A percentile compares a stretch with the other conserved stretches of the same genome.
These are phyloP conservation scores for Eutrigla gurnardus DNA, from an alignment of 2,797 vertebrate genomes.

Conservation along the genomic window DNA sequence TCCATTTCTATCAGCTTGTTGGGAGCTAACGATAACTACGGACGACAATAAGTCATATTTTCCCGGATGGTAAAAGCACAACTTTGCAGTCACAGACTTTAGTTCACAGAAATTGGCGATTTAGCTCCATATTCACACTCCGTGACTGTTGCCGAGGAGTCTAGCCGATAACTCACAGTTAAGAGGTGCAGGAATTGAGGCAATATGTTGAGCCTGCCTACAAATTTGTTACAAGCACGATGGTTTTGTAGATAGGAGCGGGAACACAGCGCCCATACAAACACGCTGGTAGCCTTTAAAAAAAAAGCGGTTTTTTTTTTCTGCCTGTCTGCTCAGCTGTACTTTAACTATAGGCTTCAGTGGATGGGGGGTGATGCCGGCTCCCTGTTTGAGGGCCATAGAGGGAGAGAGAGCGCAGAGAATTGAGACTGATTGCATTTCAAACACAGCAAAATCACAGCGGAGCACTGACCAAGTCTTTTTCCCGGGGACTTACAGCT, in stretches of 20 bases:
- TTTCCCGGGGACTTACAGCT: conserved; percentile 21
- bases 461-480: conserved; percentile 46
- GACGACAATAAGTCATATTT: conserved; percentile 2
- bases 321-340: conserved; percentile 13
- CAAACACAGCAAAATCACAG: conserved; percentile 60
- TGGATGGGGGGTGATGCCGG: conserved; percentile 9
- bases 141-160: not conserved
- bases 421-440: conserved; percentile 71
- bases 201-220: not conserved
- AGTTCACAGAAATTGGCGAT: not conserved
- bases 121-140: not conserved
- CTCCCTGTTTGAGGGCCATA: conserved; percentile 31
- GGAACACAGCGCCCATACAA: not conserved
- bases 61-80: not conserved
- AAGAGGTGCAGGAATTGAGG: not conserved
- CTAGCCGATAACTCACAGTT: not conserved
- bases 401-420: conserved; percentile 31
- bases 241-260: not conserved
- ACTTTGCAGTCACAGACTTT: not conserved
- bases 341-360: conserved; percentile 35
- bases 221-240: not conserved
- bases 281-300: not conserved
- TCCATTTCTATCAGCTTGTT: not conserved
- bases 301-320: not conserved
- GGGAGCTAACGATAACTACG: not conserved